Evolutionary conservation across 1,140 invertebrate species (phyloP).

Genomic region (Holcopasites calliopsidis): DNA sequence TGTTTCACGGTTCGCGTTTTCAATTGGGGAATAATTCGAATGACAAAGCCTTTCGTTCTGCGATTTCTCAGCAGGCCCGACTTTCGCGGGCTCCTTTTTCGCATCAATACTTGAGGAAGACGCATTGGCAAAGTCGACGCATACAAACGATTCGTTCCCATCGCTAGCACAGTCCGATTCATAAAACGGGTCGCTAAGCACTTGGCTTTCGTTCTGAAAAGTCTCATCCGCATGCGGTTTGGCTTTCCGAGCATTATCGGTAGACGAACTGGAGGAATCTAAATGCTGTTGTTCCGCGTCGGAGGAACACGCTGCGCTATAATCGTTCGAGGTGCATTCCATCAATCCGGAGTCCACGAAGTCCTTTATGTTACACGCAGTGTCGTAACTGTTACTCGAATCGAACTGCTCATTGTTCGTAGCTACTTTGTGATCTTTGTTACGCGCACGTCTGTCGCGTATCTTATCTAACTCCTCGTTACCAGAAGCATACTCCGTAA

Average conservation of each 20-base stretch:
- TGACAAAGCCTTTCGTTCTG: not conserved
- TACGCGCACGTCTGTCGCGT: constrained; percentile 22
- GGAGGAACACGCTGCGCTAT: constrained; percentile 62
- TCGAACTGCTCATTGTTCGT: constrained; percentile 30
- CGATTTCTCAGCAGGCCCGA: not conserved
- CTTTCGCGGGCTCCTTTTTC: constrained; percentile 13
- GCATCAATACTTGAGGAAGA: constrained; percentile 20
- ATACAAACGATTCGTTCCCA: constrained; percentile 71
- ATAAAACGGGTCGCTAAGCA: constrained; percentile 74
- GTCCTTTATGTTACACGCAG: constrained; percentile 9
- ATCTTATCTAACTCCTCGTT: constrained; percentile 81
- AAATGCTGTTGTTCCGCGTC: constrained; percentile 60
- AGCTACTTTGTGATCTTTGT: constrained; percentile 27
- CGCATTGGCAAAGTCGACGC: constrained; percentile 55
- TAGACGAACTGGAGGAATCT: constrained; percentile 62
- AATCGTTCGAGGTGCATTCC: constrained; percentile 46
- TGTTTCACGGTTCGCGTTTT: constrained; percentile 7
- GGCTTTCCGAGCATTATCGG: constrained; percentile 59
- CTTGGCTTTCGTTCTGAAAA: constrained; percentile 71
- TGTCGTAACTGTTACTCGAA: constrained; percentile 10
- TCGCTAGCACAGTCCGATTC: constrained; percentile 72
- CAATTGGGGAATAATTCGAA: not conserved
- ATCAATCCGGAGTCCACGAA: constrained; percentile 24
- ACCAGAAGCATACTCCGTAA: constrained; percentile 85
- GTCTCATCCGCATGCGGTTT: constrained; percentile 65